Base-by-base conservation (phyloP, 2,113 vertebrate species). In the Phylloscopus trochiloides region DNA sequence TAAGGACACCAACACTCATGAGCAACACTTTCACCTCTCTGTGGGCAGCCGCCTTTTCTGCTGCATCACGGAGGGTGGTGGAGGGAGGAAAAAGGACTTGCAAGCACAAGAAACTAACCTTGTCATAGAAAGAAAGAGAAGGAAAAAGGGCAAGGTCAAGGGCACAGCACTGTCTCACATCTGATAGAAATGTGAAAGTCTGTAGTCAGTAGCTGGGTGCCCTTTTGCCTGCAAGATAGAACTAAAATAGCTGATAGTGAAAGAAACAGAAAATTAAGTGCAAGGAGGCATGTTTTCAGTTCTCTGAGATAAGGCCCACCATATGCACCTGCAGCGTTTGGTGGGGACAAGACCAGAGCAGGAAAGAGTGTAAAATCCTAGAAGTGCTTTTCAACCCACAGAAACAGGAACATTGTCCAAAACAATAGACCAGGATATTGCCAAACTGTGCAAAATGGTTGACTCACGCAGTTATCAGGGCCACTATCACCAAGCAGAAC, bases 381-480 rank as follows among this genome's bases (percentile, higher is more conserved):
- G 86, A 97, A 96, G 92, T 68, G 57, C 72, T 89, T 92, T 91
- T 92, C 65, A 91, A 86, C 83, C 86, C 91, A 68, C 80, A 88
- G 74, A 82, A 93, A 68, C 82, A 61, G 65, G 52, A 94, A 89
- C 8, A 1, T 78, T 74, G 21, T 94, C 91, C 93, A 94, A 78
- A 87, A 97, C 96, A 96, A 96, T 96, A 89, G 93, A 57, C 72
- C 43, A 55, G 76, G 24, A n/a, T 81, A 84, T 78, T 87, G 94
- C 95, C 96, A 97, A 95, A 94, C 95, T 96, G 92, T 77, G 43
- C 80, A 96, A 96, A 96, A 96, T 95, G 91, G 91, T 94, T 94
- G 95, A 95, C 83, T 96, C 94, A 95, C 18, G 61, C 57, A 94
- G 96, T 91, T 94, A 96, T 96, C 95, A 95, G 86, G 82, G 91